Conservation (phyloP, 2,113 vertebrate species). For the Uria aalge region DNA sequence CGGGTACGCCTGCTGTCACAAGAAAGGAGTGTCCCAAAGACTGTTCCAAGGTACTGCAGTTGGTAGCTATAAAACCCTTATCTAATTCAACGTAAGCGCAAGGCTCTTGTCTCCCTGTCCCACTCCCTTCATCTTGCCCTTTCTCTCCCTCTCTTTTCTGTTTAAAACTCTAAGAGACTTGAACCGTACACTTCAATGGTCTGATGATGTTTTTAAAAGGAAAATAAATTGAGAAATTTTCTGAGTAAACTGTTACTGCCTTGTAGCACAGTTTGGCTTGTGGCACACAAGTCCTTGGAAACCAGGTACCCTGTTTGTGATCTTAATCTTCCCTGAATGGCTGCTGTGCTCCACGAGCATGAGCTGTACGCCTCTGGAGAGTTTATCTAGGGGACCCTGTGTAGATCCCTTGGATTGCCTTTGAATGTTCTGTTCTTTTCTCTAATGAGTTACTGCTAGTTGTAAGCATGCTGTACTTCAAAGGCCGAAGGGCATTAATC, state of each 20-base stretch:
- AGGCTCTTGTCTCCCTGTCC: neutral
- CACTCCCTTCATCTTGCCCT: neutral
- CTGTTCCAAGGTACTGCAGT: neutral
- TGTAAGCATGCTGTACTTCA: constrained; percentile 20
- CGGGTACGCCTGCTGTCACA: neutral
- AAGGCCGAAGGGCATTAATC: neutral
- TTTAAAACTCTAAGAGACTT: neutral
- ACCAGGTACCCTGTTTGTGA: neutral
- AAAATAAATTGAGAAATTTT: neutral
- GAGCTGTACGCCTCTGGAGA: neutral
- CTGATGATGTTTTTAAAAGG: neutral
- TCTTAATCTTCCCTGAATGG: neutral
- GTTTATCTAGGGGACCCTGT: neutral
- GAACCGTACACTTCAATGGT: neutral
- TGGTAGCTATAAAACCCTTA: neutral
- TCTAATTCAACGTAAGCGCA: neutral
- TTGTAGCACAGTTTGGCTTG: neutral
- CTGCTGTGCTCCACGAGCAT: neutral
- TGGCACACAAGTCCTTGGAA: neutral
- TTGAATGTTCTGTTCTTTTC: constrained; percentile 1
- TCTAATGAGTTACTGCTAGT: constrained; percentile 20
- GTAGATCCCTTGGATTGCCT: constrained; percentile 2
- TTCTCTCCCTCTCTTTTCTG: neutral
- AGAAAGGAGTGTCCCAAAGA: neutral
- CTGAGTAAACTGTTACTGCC: neutral